Evolutionary conservation across 2,888 invertebrate genomes (phyloP), one percentile per base, ranked within the genome.

Genomic region (Hirtodrosophila cameraria): DNA sequence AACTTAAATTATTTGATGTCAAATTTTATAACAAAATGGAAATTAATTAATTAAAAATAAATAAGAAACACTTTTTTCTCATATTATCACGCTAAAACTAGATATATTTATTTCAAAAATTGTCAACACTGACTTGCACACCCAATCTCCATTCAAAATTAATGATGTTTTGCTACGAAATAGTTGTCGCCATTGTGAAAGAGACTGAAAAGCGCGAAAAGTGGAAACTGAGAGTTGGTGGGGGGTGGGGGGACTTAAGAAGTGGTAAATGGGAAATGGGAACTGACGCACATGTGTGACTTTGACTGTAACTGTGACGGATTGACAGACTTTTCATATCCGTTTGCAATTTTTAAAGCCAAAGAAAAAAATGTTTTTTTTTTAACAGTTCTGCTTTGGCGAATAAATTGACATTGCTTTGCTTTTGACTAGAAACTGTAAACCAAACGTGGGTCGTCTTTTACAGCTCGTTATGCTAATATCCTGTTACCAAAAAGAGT

Each of bases 231-330:
- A 41, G 20, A n/a, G 25, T 50, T 23, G 16, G 28, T 9, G 30
- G n/a, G 18, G 28, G 13, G 30, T n/a, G 18, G 8, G 11, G 39
- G 8, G 23, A 23, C 0, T 8, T 23, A 8, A 23, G 6, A 23
- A 38, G 18, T 30, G 28, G 50, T 50, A 71, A 54, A 20, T 55
- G 49, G 27, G 50, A 53, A 66, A 75, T 78, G 87, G 81, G 89
- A 89, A 87, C 72, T 70, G 65, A 45, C 73, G 66, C 89, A 88
- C 87, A 89, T 88, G 88, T 88, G 88, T 31, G 33, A 50, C 38
- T 43, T 31, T n/a, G 25, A 25, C 13, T 9, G 11, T 3, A 20
- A 16, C 35, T 35, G 46, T 27, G 46, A 48, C 68, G 42, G 52
- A 50, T 61, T 54, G 64, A 50, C 67, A 75, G 48, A 55, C 80